These are phyloP conservation scores for Macrobrachium rosenbergii DNA, from an alignment of 1,140 invertebrate species.

Conservation along the genomic window DNA sequence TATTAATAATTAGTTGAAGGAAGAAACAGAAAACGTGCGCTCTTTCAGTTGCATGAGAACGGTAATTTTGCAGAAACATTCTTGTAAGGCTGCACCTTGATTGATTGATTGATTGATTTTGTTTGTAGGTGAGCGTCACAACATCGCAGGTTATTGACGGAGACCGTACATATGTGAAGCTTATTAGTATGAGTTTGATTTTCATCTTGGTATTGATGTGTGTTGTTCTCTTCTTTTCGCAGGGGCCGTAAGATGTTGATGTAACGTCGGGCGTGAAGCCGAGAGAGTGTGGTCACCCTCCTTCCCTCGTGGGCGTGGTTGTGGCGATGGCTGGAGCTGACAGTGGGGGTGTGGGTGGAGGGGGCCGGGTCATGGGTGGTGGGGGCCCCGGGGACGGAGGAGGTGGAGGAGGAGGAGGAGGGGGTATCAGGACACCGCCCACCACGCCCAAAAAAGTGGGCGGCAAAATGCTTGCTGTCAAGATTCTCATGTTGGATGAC, in stretches of 20 bases:
- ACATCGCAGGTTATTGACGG: too few relatives aligned
- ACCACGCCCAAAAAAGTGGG: constrained; percentile 63
- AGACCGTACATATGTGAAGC: too few relatives aligned
- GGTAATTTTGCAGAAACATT: too few relatives aligned
- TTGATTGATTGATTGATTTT: too few relatives aligned
- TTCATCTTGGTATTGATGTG: not conserved
- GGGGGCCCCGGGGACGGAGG: constrained; percentile 44
- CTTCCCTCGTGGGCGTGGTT: constrained; percentile 38
- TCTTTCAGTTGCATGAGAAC: too few relatives aligned
- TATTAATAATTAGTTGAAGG: too few relatives aligned
- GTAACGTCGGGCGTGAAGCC: not conserved
- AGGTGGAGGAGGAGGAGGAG: not conserved
- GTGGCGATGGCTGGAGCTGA: constrained; percentile 55
- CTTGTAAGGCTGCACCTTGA: too few relatives aligned
- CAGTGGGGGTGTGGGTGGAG: constrained; percentile 46
- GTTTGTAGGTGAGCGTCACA: too few relatives aligned
- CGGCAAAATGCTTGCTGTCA: constrained; percentile 87
- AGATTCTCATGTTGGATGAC: constrained; percentile 90
- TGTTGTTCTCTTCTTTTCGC: not conserved
- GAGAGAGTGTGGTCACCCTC: not conserved
- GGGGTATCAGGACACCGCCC: constrained; percentile 53
- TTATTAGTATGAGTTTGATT: too few relatives aligned
- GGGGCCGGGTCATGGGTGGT: constrained; percentile 41
- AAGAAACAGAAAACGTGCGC: too few relatives aligned
- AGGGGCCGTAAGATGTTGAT: constrained; percentile 42